phyloP scores from a whole-genome alignment of 2,888 invertebrate species.

The Drosophila prostipennis region DNA sequence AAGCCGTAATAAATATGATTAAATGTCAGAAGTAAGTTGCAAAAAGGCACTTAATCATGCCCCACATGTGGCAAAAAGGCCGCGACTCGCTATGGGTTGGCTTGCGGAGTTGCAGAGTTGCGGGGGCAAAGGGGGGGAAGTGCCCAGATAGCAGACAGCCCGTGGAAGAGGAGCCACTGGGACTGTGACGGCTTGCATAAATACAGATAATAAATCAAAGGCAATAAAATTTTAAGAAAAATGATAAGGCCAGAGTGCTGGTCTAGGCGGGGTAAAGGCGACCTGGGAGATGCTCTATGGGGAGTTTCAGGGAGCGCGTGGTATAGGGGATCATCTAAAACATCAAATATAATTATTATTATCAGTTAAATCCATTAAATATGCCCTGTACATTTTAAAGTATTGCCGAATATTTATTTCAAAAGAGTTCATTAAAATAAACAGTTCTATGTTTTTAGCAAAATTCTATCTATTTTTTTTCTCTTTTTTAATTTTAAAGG shows the following conservation, averaged over 20 bases:
- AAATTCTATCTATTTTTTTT: no score
- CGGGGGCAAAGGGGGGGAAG: not conserved
- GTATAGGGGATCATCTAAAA: not conserved
- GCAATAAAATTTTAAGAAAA: slow-evolving; percentile 54
- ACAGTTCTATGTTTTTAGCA: no score
- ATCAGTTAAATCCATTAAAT: no score
- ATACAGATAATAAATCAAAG: slow-evolving; percentile 71
- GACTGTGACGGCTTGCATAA: slow-evolving; percentile 47
- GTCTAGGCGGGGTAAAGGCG: slow-evolving; percentile 14
- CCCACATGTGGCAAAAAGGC: slow-evolving; percentile 60
- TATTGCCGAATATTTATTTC: no score
- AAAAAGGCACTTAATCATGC: slow-evolving; percentile 70
- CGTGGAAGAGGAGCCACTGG: slow-evolving; percentile 2
- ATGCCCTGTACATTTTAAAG: no score
- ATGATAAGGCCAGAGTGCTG: slow-evolving; percentile 17
- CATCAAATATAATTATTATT: no score
- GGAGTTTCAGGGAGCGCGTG: not conserved
- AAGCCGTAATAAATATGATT: slow-evolving; percentile 57
- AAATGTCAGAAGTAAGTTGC: slow-evolving; percentile 65
- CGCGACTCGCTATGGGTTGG: not conserved
- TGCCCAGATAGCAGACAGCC: slow-evolving; percentile 32
- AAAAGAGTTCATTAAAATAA: no score
- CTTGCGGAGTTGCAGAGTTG: not conserved
- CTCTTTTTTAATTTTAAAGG: no score
- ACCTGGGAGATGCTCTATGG: slow-evolving; percentile 20